Evolutionary conservation across 2,113 vertebrate species (phyloP).

Genomic region (Axis porcinus): DNA sequence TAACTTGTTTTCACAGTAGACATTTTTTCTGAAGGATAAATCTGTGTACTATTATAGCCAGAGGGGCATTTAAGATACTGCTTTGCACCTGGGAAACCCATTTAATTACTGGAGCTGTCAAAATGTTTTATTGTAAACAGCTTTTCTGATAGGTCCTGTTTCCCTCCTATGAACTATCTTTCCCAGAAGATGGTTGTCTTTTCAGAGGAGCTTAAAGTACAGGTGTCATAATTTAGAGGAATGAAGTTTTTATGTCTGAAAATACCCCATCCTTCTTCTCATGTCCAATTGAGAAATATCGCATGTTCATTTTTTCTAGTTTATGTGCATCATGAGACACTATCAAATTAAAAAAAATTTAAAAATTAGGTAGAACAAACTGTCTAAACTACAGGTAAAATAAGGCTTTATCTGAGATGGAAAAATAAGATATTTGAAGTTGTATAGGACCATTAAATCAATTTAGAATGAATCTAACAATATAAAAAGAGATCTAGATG

Average conservation of each 20-base stretch:
- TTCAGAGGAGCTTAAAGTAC: constrained; percentile 65
- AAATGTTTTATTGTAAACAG: constrained; percentile 82
- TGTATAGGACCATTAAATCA: background rate
- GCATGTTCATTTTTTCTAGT: constrained; percentile 57
- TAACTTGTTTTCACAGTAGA: constrained; percentile 68
- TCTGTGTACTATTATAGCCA: constrained; percentile 70
- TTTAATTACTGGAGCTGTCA: constrained; percentile 82
- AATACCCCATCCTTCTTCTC: constrained; percentile 75
- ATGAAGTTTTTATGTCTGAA: constrained; percentile 79
- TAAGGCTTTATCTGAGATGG: constrained; percentile 15
- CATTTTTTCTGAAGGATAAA: constrained; percentile 66
- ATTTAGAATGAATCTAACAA: background rate
- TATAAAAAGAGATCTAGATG: background rate
- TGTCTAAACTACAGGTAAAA: background rate
- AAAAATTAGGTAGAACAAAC: constrained; percentile 73
- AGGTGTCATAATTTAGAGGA: constrained; percentile 76
- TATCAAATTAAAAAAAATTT: constrained; percentile 59
- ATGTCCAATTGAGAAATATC: constrained; percentile 68
- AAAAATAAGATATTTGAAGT: background rate
- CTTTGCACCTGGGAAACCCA: constrained; percentile 79
- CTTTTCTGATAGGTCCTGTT: constrained; percentile 77
- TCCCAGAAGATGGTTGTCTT: constrained; percentile 72
- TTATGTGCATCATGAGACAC: constrained; percentile 74
- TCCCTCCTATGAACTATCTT: constrained; percentile 71
- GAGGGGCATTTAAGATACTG: constrained; percentile 77